These are phyloP conservation scores for Acestrorhynchus altus DNA, from an alignment of 2,797 vertebrate species.

Conservation along the genomic window DNA sequence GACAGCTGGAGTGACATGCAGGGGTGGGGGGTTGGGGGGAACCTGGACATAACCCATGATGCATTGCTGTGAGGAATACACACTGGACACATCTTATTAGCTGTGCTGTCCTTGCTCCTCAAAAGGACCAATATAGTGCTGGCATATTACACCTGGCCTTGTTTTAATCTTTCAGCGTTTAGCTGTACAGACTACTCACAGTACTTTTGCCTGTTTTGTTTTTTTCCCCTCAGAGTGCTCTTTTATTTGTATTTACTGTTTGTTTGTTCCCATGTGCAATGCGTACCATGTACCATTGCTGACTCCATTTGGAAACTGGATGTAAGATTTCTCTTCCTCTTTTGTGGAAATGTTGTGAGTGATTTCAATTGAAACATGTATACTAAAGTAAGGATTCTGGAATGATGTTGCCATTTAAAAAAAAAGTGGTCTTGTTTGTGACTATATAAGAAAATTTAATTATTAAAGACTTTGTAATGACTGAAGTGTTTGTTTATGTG, in stretches of 20 bases:
- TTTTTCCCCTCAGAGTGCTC: slow-evolving; percentile 17
- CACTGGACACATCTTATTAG: slow-evolving; percentile 57
- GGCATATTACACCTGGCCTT: slow-evolving; percentile 49
- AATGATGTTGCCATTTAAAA: slow-evolving; percentile 60
- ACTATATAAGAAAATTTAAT: slow-evolving; percentile 35
- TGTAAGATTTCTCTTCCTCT: slow-evolving; percentile 46
- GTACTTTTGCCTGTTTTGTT: slow-evolving; percentile 25
- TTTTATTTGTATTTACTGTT: slow-evolving; percentile 57
- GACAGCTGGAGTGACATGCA: not conserved
- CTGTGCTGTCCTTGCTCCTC: slow-evolving; percentile 53
- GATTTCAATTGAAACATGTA: slow-evolving; percentile 48
- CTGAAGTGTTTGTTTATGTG: not conserved
- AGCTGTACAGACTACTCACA: slow-evolving; percentile 9
- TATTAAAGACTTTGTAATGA: slow-evolving; percentile 29
- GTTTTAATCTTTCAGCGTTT: slow-evolving; percentile 21
- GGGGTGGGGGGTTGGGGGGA: not conserved
- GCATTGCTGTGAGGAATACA: slow-evolving; percentile 52
- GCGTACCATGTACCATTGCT: slow-evolving; percentile 63
- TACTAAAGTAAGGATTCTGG: slow-evolving; percentile 37
- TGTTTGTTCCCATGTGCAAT: slow-evolving; percentile 49
- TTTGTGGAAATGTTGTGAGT: slow-evolving; percentile 46
- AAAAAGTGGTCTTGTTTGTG: slow-evolving; percentile 50
- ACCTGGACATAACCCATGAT: slow-evolving; percentile 40
- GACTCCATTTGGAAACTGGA: slow-evolving; percentile 56
- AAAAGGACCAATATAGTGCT: slow-evolving; percentile 66